Conservation (phyloP, 2,797 vertebrate species). For the Crocodylus rhombifer region DNA sequence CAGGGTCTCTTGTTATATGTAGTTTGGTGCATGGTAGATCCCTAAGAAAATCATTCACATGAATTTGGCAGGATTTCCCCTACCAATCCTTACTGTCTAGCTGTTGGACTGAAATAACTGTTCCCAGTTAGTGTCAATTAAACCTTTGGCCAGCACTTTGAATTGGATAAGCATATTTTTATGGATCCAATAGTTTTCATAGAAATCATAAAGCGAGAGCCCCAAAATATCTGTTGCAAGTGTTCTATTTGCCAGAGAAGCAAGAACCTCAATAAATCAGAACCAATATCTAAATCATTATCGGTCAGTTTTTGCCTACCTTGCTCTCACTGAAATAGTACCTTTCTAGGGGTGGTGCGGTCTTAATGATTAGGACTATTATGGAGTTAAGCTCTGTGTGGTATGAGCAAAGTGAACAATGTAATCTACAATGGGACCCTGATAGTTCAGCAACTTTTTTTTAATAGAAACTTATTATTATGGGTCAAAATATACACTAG, state of each 20-base stretch:
- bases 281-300: background rate
- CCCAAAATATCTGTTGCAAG: background rate
- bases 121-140: background rate
- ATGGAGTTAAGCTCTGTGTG: fast-evolving
- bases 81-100: background rate
- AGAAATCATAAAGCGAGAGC: background rate
- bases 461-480: background rate
- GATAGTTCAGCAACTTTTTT: background rate
- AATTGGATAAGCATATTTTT: background rate
- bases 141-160: background rate
- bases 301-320: background rate
- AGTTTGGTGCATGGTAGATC: fast-evolving
- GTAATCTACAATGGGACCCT: background rate
- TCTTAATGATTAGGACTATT: background rate
- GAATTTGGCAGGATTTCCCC: background rate
- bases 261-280: background rate
- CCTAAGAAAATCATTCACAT: background rate
- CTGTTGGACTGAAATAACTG: background rate
- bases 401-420: fast-evolving
- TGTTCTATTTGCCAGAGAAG: background rate
- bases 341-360: background rate
- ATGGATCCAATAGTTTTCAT: background rate
- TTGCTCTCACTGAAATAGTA: background rate
- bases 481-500: background rate
- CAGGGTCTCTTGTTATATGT: background rate